Conservation (phyloP, 2,797 vertebrate genomes). For the Sebastes itinus region DNA sequence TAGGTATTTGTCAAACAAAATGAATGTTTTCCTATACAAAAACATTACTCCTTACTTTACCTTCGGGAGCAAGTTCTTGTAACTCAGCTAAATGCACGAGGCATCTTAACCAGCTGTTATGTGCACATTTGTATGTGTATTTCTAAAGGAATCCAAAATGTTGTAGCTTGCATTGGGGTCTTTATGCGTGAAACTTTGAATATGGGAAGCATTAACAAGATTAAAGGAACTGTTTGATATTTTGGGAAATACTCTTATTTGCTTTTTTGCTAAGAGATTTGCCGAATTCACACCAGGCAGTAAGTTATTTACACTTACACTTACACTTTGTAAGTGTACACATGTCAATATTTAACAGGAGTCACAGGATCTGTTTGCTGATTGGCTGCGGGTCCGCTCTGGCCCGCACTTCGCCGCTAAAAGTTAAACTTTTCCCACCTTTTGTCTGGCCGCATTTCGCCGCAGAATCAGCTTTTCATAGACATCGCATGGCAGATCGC, state of each 20-base stretch:
- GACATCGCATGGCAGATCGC: too few relatives aligned
- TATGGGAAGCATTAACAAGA: background rate
- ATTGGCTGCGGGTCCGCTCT: too few relatives aligned
- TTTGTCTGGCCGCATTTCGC: too few relatives aligned
- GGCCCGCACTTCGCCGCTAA: too few relatives aligned
- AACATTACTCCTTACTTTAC: background rate
- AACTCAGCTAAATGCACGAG: background rate
- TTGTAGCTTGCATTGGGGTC: background rate
- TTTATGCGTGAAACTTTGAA: background rate
- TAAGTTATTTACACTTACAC: too few relatives aligned
- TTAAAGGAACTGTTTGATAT: background rate
- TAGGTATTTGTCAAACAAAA: background rate
- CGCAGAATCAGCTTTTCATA: too few relatives aligned
- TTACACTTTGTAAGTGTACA: too few relatives aligned
- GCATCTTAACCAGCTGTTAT: background rate
- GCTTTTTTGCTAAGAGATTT: background rate
- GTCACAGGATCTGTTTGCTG: too few relatives aligned
- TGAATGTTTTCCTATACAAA: background rate
- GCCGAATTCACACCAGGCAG: background rate
- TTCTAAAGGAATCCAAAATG: constrained; percentile 1
- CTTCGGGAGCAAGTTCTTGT: background rate
- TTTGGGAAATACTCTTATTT: background rate
- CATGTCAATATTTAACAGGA: too few relatives aligned
- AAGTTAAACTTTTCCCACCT: too few relatives aligned
- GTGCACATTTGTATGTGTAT: background rate